Evolutionary conservation across 2,888 invertebrate genomes (phyloP), one percentile per base, ranked within the genome.

Genomic region (Biston betularia): DNA sequence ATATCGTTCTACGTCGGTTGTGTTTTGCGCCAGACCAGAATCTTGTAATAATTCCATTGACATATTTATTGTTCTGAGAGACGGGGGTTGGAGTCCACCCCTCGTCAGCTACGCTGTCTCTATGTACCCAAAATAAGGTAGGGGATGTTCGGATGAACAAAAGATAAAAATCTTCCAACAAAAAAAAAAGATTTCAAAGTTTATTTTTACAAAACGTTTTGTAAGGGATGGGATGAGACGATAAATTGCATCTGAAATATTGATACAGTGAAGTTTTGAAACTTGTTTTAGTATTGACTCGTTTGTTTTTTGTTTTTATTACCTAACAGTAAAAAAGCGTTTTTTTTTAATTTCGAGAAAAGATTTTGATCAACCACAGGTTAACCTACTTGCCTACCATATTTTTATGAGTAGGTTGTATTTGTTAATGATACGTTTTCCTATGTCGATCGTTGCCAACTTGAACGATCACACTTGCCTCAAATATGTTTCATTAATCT

Each of bases 11-110:
- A 53, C 40, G 65, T 59, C 69, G 65, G 45, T 59, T 55, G 50
- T 63, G 57, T 68, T 70, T 72, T 68, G 63, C 68, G 60, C 57
- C 63, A 64, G 45, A n/a, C 62, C 84, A 85, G 80, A 85, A 83
- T 85, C 87, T 81, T 89, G 89, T 92, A 89, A 92, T 92, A 91
- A 90, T 89, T 88, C 82, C 81, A 86, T 89, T 92, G 93, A 92
- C 93, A 93, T 91, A 93, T 93, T 93, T 93, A 93, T 93, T 89
- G 92, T 91, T 88, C 85, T 77, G 74, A 69, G 84, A 90, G 91
- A 85, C 82, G 85, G 84, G 87, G 88, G 86, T 79, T 76, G 82
- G 71, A 57, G 50, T 44, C 79, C 84, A 59, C 60, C 79, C 81
- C 72, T 74, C 71, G 34, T 45, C 77, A 78, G 80, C 84, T 83